Evolutionary conservation across 2,888 invertebrate species (phyloP).

Genomic region (Limnephilus auricula): DNA sequence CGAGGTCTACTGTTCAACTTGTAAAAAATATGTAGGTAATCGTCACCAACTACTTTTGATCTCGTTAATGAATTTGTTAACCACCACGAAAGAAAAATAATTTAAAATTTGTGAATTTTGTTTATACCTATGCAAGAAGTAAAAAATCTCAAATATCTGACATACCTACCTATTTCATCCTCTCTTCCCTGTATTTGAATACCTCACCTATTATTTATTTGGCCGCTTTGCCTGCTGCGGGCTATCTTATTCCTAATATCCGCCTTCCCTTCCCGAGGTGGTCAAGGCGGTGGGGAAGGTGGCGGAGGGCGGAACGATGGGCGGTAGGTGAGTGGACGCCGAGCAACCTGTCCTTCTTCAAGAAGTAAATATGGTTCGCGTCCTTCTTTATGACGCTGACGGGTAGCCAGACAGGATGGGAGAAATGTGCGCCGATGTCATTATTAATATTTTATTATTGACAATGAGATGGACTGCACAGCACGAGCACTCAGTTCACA

Average conservation of each 20-base stretch:
- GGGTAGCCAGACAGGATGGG: slow-evolving; percentile 43
- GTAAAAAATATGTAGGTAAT: no score
- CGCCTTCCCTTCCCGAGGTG: neutral
- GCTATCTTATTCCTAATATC: slow-evolving; percentile 37
- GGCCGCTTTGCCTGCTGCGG: neutral
- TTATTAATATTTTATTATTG: neutral
- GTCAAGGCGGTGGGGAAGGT: neutral
- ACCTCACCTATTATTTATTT: neutral
- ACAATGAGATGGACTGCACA: no score
- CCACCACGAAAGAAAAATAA: no score
- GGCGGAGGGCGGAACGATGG: neutral
- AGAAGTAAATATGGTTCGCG: slow-evolving; percentile 59
- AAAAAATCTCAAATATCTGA: neutral
- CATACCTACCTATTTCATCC: neutral
- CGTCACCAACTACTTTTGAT: no score
- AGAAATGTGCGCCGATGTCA: slow-evolving; percentile 3
- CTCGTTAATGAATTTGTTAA: no score
- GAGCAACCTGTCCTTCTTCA: slow-evolving; percentile 54
- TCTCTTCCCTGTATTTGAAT: neutral
- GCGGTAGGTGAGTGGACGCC: neutral
- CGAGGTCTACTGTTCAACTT: no score
- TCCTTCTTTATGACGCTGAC: slow-evolving; percentile 62
- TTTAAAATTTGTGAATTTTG: neutral
- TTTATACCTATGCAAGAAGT: neutral
- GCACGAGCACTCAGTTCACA: no score